These are phyloP conservation scores for Schizaphis graminum DNA, from an alignment of 2,888 invertebrate species.

Conservation along the genomic window DNA sequence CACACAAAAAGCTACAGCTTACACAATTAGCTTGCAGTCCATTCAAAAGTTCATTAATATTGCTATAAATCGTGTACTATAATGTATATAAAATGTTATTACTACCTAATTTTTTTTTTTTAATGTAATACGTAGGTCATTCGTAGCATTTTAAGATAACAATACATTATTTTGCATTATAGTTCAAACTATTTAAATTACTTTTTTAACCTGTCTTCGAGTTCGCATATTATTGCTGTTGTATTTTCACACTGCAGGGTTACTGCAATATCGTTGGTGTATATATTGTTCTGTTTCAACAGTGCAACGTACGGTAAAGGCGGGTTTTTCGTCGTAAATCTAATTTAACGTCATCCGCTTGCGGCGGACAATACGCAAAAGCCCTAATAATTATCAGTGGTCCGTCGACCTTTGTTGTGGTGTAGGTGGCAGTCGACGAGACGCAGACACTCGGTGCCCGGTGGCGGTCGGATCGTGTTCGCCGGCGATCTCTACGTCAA, in stretches of 20 bases:
- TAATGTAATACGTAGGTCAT: background rate
- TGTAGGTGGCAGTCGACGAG: constrained; percentile 74
- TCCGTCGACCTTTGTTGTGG: background rate
- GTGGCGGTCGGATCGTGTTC: constrained; percentile 71
- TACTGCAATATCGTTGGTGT: background rate
- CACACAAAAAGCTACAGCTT: background rate
- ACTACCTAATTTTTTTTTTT: background rate
- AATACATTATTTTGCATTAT: too few relatives aligned
- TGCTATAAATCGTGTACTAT: background rate
- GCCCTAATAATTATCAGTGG: background rate
- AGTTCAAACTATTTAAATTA: too few relatives aligned
- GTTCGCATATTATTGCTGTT: background rate
- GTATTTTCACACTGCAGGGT: background rate
- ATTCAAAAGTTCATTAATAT: background rate
- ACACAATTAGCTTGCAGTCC: background rate
- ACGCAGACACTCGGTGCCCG: constrained; percentile 71
- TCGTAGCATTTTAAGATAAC: background rate
- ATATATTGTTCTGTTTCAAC: background rate
- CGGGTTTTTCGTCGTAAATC: background rate
- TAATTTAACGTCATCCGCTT: background rate
- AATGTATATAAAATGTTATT: background rate
- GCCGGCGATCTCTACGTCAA: constrained; percentile 69
- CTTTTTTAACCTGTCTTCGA: too few relatives aligned
- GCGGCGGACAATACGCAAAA: background rate
- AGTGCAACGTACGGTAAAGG: background rate